Conservation (phyloP, 2,888 invertebrate genomes). For the Glyphotaelius pellucidus region DNA sequence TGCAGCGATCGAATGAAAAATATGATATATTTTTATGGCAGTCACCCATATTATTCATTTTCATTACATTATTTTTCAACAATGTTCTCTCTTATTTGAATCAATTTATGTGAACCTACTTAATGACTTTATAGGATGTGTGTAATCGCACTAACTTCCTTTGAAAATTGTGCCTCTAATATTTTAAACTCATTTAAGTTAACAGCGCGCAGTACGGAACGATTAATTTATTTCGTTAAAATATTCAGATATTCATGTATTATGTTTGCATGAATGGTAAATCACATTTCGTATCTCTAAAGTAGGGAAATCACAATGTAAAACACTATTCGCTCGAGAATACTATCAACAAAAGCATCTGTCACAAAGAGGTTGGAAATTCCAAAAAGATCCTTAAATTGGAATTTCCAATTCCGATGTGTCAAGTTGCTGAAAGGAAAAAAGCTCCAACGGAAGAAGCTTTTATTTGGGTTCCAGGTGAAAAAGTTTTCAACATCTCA, state of each 20-base stretch:
- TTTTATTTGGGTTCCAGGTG: neutral
- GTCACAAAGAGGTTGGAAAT: constrained; percentile 53
- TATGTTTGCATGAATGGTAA: neutral
- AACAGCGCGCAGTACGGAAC: neutral
- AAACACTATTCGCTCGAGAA: constrained; percentile 12
- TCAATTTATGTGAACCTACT: no score
- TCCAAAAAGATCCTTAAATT: constrained; percentile 62
- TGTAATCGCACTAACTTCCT: no score
- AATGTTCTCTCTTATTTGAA: no score
- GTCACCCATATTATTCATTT: no score
- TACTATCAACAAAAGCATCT: constrained; percentile 42
- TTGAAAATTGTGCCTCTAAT: no score
- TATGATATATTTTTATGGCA: no score
- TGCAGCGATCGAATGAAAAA: no score
- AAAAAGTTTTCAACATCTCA: constrained; percentile 1
- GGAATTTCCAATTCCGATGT: constrained; percentile 63
- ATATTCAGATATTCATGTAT: neutral
- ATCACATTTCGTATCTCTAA: neutral
- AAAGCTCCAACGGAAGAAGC: neutral
- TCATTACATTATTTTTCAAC: no score
- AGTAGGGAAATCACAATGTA: neutral
- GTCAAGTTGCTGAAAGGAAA: constrained; percentile 56
- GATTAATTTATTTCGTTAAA: neutral
- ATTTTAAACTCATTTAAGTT: no score
- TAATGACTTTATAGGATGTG: no score